Evolutionary conservation across 2,888 invertebrate genomes (phyloP).

Genomic region (Chelonus formosanus): DNA sequence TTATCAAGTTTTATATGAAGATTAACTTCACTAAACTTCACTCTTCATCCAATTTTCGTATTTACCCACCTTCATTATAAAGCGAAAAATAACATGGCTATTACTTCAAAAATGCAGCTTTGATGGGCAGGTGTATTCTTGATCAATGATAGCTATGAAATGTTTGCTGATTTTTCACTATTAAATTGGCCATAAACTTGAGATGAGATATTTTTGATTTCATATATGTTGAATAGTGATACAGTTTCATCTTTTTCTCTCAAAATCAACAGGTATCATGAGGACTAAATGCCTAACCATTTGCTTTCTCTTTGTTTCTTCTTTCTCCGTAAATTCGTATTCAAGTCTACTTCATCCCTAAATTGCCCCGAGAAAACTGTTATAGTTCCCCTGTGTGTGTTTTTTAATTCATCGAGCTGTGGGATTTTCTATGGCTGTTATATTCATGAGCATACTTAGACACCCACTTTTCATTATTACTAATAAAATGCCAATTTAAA

Average conservation of each 20-base stretch:
- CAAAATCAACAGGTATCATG: constrained; percentile 43
- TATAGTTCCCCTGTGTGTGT: constrained; percentile 11
- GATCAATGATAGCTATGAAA: constrained; percentile 32
- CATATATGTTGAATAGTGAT: no score
- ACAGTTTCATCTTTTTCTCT: constrained; percentile 7
- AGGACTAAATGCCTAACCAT: constrained; percentile 16
- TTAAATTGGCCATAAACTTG: constrained; percentile 10
- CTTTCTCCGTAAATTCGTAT: constrained; percentile 6
- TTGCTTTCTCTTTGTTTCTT: constrained; percentile 36
- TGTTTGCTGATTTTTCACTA: constrained; percentile 19
- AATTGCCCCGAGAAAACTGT: constrained; percentile 39
- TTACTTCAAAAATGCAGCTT: constrained; percentile 63
- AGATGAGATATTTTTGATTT: neutral
- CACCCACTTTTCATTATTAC: no score
- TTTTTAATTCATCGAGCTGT: no score
- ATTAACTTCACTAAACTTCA: constrained; percentile 12
- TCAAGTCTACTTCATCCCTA: constrained; percentile 30
- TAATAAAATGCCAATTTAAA: no score
- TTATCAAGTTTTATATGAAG: constrained; percentile 15
- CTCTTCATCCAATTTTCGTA: constrained; percentile 27
- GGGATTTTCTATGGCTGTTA: no score
- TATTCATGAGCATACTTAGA: no score
- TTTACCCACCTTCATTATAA: constrained; percentile 33
- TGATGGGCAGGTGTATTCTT: constrained; percentile 59
- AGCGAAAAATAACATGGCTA: constrained; percentile 55